A percentile compares a stretch with the other conserved stretches of the same genome.
Evolutionary conservation across 2,113 vertebrate genomes (phyloP).

Genomic region (Microcebus ravelobensis): DNA sequence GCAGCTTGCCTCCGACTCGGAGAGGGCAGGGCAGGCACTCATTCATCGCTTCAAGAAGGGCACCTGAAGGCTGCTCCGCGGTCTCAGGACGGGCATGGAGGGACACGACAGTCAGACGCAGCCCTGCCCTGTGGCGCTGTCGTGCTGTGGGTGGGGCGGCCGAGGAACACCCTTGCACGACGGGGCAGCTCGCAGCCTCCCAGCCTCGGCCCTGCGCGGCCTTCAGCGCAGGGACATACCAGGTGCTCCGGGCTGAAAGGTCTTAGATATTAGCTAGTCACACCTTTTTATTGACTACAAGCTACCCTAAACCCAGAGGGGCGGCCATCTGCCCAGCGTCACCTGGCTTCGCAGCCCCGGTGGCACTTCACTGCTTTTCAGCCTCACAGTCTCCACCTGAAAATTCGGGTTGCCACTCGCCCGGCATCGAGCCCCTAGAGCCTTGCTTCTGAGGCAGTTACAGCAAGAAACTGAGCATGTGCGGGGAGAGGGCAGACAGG

Average conservation of each 20-base stretch:
- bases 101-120: neutral
- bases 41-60: neutral
- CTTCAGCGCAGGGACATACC: neutral
- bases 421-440: neutral
- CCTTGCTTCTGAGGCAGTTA: no score
- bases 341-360: neutral
- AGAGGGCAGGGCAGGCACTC: neutral
- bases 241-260: neutral
- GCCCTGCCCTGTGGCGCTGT: neutral
- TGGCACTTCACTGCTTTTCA: neutral
- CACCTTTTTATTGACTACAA: neutral
- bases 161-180: fast-evolving
- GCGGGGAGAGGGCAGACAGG: neutral
- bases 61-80: neutral
- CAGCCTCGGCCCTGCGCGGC: no score
- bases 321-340: neutral
- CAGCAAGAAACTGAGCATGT: neutral
- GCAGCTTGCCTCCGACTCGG: conserved; percentile 1
- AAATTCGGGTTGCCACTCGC: neutral
- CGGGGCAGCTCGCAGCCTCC: no score
- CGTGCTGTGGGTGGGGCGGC: neutral
- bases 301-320: neutral
- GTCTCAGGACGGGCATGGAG: neutral
- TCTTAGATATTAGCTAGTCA: neutral
- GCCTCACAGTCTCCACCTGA: neutral